Base-by-base conservation (phyloP, 2,888 invertebrate species). In the Gymnoscelis rufifasciata region DNA sequence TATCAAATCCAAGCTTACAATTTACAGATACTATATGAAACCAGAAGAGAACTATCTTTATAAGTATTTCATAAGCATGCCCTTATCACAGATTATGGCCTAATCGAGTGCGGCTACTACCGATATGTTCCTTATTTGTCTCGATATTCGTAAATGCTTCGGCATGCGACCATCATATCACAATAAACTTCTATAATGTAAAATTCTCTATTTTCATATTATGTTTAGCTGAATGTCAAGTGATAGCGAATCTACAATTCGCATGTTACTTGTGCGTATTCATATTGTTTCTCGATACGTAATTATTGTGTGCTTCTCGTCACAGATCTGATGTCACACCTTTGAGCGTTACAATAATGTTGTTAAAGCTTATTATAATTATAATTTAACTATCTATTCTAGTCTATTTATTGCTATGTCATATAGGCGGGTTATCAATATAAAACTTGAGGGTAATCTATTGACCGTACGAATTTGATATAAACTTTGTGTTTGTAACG, bases 331-430 rank as follows among this genome's bases (percentile, higher is more conserved):
- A 51, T 49, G 47, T 47, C 40, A 52, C 40, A 36, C 47, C 37
- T 44, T 59, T 57, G 57, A 57, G 59, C 54, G 54, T 47, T 53
- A 55, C 30, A 37, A 47, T 43, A 40, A 40, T 50, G 42, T 54
- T 51, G 42, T 54, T 54, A 52, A 51, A 57, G 52, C 51, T 56
- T 57, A 56, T 51, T 30, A 51, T 58, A 56, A 66, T 19, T 73
- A 79, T 80, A 41, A 80, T 80, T 79, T 79, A 71, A 77, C 77
- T 86, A 84, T 74, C 80, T 83, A 84, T 74, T 80, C 83, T 86
- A 84, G 68, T 63, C 74, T 86, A 87, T 86, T 86, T 88, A 88
- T 88, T 88, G 87, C 88, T 88, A 87, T 84, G 74, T 83, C 81
- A 80, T 78, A 82, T 87, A 87, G 86, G 86, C 87, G 87, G 87